phyloP scores from a whole-genome alignment of 2,888 invertebrate genomes.

The Drosophila aldrichi region DNA sequence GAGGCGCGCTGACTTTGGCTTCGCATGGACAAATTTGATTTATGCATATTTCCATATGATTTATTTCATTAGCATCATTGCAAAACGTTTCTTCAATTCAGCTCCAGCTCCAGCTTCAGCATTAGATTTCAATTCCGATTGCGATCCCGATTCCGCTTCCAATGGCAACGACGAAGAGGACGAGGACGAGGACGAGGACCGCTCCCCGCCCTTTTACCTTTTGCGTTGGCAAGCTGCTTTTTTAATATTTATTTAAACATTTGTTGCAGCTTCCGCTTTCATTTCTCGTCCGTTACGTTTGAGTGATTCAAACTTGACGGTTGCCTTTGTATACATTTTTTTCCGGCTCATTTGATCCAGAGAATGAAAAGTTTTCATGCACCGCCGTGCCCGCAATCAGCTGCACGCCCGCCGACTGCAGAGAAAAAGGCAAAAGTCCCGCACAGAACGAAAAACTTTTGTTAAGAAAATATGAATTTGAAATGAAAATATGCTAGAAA shows the following conservation, averaged over 20 bases:
- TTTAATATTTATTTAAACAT: constrained; percentile 81
- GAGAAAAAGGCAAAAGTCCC: constrained; percentile 55
- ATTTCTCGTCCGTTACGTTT: constrained; percentile 80
- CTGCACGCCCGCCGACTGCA: constrained; percentile 8
- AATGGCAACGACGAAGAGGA: constrained; percentile 16
- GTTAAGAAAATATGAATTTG: constrained; percentile 80
- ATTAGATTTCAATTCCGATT: constrained; percentile 1
- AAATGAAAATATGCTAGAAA: constrained; percentile 81
- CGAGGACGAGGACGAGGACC: background rate
- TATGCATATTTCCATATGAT: constrained; percentile 80
- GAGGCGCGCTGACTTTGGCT: constrained; percentile 32
- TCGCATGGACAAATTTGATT: constrained; percentile 68
- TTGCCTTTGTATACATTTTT: constrained; percentile 80
- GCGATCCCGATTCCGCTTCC: constrained; percentile 6
- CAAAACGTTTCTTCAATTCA: constrained; percentile 33
- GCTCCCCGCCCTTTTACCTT: constrained; percentile 27
- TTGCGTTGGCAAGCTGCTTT: constrained; percentile 57
- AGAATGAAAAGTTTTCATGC: constrained; percentile 77
- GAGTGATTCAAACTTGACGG: constrained; percentile 80
- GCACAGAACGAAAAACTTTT: constrained; percentile 74
- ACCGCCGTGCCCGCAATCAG: constrained; percentile 27
- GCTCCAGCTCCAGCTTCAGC: background rate
- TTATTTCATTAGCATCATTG: constrained; percentile 78
- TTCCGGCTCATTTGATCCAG: constrained; percentile 77
- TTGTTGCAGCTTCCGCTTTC: constrained; percentile 79